Evolutionary conservation across 2,113 vertebrate genomes (phyloP).

Genomic region (Acrocephalus kingi): DNA sequence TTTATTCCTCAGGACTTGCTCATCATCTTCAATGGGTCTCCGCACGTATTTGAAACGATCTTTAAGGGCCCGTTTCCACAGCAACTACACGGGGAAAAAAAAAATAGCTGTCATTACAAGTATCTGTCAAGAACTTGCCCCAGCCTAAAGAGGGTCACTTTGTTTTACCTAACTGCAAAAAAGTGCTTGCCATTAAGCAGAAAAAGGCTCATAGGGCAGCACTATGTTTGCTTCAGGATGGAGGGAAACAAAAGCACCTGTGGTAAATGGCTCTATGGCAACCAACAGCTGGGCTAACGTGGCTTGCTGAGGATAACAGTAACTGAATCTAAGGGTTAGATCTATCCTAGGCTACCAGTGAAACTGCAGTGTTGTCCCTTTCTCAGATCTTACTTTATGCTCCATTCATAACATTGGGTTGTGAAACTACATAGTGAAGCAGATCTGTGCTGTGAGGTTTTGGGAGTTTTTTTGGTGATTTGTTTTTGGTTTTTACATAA

Average conservation of each 20-base stretch:
- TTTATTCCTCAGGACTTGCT: constrained; percentile 78
- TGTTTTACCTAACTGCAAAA: not conserved
- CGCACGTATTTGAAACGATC: constrained; percentile 77
- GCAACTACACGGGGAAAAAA: not conserved
- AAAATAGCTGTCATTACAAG: not conserved
- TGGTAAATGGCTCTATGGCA: not conserved
- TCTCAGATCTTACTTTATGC: not conserved
- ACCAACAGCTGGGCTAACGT: not conserved
- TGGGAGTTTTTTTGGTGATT: not conserved
- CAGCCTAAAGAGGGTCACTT: not conserved
- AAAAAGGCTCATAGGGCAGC: not conserved
- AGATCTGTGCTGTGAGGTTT: not conserved
- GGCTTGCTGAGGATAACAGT: not conserved
- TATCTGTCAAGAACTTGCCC: not conserved
- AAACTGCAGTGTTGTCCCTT: not conserved
- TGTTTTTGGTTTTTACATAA: not conserved
- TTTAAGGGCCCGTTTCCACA: constrained; percentile 79
- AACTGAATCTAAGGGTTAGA: not conserved
- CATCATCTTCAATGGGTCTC: constrained; percentile 76
- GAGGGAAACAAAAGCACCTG: not conserved
- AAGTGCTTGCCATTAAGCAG: not conserved
- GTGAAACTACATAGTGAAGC: not conserved
- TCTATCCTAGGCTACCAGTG: not conserved
- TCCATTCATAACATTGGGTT: not conserved
- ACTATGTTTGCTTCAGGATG: not conserved